These are phyloP conservation scores for Mizuhopecten yessoensis DNA, from an alignment of 1,140 invertebrate genomes.

Conservation along the genomic window DNA sequence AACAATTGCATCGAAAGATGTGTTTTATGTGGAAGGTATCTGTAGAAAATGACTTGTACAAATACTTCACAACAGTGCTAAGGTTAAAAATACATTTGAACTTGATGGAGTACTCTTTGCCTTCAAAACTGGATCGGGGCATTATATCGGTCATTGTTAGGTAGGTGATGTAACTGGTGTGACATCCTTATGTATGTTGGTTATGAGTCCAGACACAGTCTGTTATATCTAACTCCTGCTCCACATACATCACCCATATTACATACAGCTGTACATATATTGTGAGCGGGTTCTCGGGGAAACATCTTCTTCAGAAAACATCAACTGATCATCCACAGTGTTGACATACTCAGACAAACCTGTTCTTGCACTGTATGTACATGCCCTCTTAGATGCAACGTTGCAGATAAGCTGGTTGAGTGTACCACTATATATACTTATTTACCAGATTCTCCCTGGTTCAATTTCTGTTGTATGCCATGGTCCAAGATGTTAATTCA, in stretches of 20 bases:
- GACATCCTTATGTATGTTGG: not conserved
- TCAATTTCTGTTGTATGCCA: not conserved
- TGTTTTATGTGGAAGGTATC: too few relatives aligned
- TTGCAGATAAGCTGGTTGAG: not conserved
- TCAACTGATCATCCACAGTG: not conserved
- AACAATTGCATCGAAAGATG: too few relatives aligned
- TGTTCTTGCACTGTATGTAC: not conserved
- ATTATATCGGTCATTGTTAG: too few relatives aligned
- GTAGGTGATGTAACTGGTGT: not conserved
- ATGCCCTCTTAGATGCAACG: not conserved
- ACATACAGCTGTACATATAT: not conserved
- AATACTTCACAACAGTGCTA: too few relatives aligned
- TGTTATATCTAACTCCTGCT: not conserved
- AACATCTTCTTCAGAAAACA: not conserved
- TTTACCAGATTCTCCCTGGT: not conserved
- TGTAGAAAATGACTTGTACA: too few relatives aligned
- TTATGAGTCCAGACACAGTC: not conserved
- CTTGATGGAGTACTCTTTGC: too few relatives aligned
- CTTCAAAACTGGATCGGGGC: too few relatives aligned
- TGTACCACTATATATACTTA: not conserved
- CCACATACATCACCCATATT: not conserved
- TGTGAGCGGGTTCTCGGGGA: not conserved
- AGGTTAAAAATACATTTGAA: too few relatives aligned
- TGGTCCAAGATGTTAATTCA: not conserved
- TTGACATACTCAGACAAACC: conserved; percentile 20